Evolutionary conservation across 2,888 invertebrate species (phyloP), one percentile per base, ranked within the genome.

Genomic region (Pristionchus entomophagus): DNA sequence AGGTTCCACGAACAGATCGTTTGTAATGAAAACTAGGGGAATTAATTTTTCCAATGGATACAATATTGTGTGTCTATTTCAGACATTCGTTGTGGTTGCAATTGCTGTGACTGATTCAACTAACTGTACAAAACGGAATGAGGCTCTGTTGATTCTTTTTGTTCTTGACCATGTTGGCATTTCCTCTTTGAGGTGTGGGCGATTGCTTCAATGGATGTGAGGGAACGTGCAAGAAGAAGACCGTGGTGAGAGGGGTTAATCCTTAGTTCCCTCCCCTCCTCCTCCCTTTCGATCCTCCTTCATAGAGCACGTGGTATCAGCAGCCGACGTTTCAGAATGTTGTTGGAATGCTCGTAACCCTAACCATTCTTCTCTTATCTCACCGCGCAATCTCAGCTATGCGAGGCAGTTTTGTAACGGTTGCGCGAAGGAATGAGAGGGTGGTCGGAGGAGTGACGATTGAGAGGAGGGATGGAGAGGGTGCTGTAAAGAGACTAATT

Each of bases 321-420:
- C n/a, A n/a, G n/a, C 29, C 2, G 29, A 32, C 12, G 65, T 65
- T 65, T 17, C 32, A 65, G 17, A 65, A 65, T 32, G 65, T 65
- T 14, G 17, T 65, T n/a, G 65, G 65, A 65, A 65, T 65, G 65
- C 65, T 65, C 65, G 65, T 35, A 65, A 62, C 62, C 32, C 32
- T 62, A 32, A 65, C 65, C 35, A 65, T 65, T 65, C 65, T 65
- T 65, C 65, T 65, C 65, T 65, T 65, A 65, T 65, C 65, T 65
- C 35, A 32, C 32, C 35, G 65, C 65, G 65, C 65, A 65, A 65
- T 65, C 65, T 65, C 35, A 32, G 65, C 32, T 65, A 65, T 32
- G 65, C 35, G 65, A 65, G 29, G 19, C 29, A 65, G 17, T 65
- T 65, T 29, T n/a, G 35, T 65, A 35, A 17, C 29, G 26, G 26